These are phyloP conservation scores for Formicarius rufipectus DNA, from an alignment of 2,113 vertebrate genomes.

Conservation along the genomic window DNA sequence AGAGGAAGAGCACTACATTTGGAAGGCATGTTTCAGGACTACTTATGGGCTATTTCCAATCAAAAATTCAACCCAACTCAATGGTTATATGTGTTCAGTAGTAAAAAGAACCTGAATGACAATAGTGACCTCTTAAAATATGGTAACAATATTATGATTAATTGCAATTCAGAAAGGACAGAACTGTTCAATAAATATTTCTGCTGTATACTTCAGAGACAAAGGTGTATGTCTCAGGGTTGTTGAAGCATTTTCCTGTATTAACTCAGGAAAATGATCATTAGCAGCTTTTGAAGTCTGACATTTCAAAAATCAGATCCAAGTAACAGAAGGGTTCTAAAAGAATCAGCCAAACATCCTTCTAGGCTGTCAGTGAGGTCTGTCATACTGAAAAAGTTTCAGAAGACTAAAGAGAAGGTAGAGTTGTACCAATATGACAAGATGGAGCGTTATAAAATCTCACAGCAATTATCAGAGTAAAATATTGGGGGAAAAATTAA, in stretches of 20 bases:
- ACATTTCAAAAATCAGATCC: constrained; percentile 1
- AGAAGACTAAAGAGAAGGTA: not conserved
- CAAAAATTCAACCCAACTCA: not conserved
- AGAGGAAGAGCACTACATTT: not conserved
- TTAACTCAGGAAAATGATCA: not conserved
- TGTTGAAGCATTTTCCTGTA: not conserved
- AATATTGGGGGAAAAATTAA: not conserved
- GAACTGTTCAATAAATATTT: not conserved
- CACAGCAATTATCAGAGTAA: not conserved
- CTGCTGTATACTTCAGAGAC: not conserved
- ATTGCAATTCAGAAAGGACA: not conserved
- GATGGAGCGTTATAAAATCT: not conserved
- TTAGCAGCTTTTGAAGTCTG: not conserved
- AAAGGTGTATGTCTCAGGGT: not conserved
- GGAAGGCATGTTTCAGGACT: not conserved
- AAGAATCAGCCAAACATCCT: not conserved
- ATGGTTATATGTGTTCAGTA: accelerated
- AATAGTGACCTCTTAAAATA: not conserved
- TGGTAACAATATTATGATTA: not conserved
- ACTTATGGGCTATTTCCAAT: not conserved
- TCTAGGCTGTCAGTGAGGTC: not conserved
- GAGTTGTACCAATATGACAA: not conserved
- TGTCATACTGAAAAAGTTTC: not conserved
- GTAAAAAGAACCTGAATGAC: not conserved
- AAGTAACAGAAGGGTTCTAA: constrained; percentile 6